phyloP scores from a whole-genome alignment of 30 jellyfish, hydroid and myxozoan genomes.

The Catostylus mosaicus region DNA sequence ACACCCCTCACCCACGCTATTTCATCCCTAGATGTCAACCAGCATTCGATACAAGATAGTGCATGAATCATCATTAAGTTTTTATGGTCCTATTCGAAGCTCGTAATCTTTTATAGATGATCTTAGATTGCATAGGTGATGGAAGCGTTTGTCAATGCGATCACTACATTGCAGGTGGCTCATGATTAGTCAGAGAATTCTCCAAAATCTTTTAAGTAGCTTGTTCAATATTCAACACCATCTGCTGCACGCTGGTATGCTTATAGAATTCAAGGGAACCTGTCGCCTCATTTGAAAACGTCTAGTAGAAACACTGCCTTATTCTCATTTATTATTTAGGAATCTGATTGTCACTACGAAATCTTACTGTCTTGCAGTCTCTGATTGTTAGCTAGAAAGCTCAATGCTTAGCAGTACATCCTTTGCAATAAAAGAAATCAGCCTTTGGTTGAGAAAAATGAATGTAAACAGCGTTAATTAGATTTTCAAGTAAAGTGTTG shows the following conservation, averaged over 20 bases:
- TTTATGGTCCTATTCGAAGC: too few relatives aligned
- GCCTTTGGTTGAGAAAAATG: too few relatives aligned
- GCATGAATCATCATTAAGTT: too few relatives aligned
- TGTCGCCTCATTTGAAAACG: conserved; percentile 20
- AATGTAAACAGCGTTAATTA: too few relatives aligned
- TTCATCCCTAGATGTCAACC: too few relatives aligned
- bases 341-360: not conserved
- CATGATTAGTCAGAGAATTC: not conserved
- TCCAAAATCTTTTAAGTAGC: not conserved
- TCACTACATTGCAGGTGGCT: not conserved
- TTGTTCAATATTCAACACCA: conserved; percentile 18
- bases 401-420: too few relatives aligned
- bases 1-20: too few relatives aligned
- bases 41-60: too few relatives aligned
- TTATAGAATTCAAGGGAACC: conserved; percentile 1
- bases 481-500: too few relatives aligned
- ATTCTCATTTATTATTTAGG: not conserved
- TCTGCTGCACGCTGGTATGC: conserved; percentile 48
- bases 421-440: too few relatives aligned
- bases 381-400: not conserved
- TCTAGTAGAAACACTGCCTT: not conserved
- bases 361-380: not conserved
- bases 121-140: not conserved
- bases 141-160: not conserved
- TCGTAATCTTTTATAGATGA: too few relatives aligned